These are phyloP conservation scores for Vollenhovia emeryi DNA, from an alignment of 1,140 invertebrate species.

Conservation along the genomic window DNA sequence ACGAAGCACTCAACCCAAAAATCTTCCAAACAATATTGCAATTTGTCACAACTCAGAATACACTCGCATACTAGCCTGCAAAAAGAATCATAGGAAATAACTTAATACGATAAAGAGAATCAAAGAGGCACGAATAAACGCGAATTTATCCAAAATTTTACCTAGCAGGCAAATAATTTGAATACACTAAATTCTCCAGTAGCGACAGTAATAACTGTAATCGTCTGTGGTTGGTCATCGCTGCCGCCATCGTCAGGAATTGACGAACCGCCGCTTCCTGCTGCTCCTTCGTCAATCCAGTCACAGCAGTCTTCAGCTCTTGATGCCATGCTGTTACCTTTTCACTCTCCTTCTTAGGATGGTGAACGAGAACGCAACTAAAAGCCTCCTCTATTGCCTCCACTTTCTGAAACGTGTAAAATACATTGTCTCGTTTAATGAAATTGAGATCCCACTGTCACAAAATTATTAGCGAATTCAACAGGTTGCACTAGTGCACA, in stretches of 20 bases:
- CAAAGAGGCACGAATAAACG: background rate
- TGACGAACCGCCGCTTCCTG: constrained; percentile 90
- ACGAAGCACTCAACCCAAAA: constrained; percentile 96
- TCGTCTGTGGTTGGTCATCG: constrained; percentile 89
- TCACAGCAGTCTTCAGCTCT: constrained; percentile 86
- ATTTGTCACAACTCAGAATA: constrained; percentile 92
- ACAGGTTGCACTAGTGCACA: no score
- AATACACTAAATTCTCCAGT: constrained; percentile 90
- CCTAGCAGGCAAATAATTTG: constrained; percentile 88
- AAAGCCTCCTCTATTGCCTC: constrained; percentile 95
- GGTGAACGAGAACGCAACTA: constrained; percentile 92
- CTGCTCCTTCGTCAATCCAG: constrained; percentile 87
- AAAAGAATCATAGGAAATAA: constrained; percentile 81
- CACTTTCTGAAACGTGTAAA: constrained; percentile 87
- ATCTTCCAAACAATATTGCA: constrained; percentile 91
- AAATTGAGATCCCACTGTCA: background rate
- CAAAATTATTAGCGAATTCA: no score
- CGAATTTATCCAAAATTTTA: constrained; percentile 67
- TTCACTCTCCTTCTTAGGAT: constrained; percentile 88
- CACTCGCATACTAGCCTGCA: constrained; percentile 93
- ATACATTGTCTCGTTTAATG: background rate
- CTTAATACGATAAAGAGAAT: background rate
- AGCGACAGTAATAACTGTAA: constrained; percentile 90
- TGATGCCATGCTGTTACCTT: constrained; percentile 89
- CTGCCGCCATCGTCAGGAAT: constrained; percentile 89